Conservation (phyloP, 2,888 invertebrate species). For the Dyspetes luteomarginatus region DNA sequence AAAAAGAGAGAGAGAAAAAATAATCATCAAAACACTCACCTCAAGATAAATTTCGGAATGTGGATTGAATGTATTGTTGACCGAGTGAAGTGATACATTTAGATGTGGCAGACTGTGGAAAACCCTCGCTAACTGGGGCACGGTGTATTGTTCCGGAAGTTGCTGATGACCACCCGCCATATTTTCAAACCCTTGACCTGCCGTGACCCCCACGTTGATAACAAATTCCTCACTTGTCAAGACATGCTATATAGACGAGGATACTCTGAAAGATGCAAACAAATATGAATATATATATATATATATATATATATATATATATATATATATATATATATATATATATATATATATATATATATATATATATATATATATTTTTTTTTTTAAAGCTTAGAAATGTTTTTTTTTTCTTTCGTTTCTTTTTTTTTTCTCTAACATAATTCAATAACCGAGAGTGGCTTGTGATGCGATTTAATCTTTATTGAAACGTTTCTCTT, state of each 20-base stretch:
- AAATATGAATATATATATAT: not conserved
- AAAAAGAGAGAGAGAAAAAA: no score
- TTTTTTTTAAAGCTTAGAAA: not conserved
- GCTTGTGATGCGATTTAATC: constrained; percentile 70
- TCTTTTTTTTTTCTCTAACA: not conserved
- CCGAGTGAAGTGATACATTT: constrained; percentile 94
- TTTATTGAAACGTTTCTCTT: constrained; percentile 68
- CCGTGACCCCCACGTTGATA: constrained; percentile 78
- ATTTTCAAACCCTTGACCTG: constrained; percentile 79
- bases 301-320: no score
- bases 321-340: no score
- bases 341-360: no score
- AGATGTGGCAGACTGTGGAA: constrained; percentile 96
- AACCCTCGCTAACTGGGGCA: constrained; percentile 93
- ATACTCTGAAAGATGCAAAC: constrained; percentile 68
- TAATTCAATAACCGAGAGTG: constrained; percentile 30
- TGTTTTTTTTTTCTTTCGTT: not conserved
- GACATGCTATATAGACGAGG: constrained; percentile 80
- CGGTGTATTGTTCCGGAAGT: constrained; percentile 89
- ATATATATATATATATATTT: no score
- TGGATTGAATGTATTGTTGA: constrained; percentile 96
- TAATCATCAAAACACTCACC: no score
- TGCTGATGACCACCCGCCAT: constrained; percentile 82
- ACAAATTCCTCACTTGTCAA: constrained; percentile 80
- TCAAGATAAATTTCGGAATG: constrained; percentile 95